Evolutionary conservation across 2,113 vertebrate species (phyloP), one percentile per base, ranked within the genome.

Genomic region (Xenopus laevis): DNA sequence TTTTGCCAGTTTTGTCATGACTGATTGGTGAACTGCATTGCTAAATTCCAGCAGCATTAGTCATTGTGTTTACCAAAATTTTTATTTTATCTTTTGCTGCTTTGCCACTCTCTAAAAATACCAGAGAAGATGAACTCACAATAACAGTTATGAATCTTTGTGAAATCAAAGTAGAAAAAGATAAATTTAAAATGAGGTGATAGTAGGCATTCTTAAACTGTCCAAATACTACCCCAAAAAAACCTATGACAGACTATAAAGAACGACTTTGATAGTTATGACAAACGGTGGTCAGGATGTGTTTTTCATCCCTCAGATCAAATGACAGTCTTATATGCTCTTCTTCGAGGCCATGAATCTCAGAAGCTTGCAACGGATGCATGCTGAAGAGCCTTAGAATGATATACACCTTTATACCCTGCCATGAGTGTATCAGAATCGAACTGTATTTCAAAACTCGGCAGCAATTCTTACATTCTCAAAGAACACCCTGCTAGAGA

Each of bases 171-270:
- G 27, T 30, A 68, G 65, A 52, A 52, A 47, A 75, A 12, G 21
- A 75, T 75, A 75, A 62, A 75, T 75, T 52, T n/a, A 30, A 17
- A 62, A 46, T 16, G n/a, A 18, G 57, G n/a, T 61, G 65, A 68
- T 75, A 68, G 66, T 67, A 30, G 44, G 33, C 72, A 68, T 74
- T 68, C 66, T 61, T 68, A 47, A 68, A 45, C 72, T 61, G 72
- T 74, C 72, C 62, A 47, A 62, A 53, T 8, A 53, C 64, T n/a
- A 67, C 65, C 72, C 72, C n/a, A 67, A 73, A 50, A 75, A 68
- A 75, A 75, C 57, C 20, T 21, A 75, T 75, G 30, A 75, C 68
- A 65, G 65, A 44, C 50, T 55, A 68, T 74, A 68, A 74, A 74
- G 65, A 74, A 47, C 47, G 65, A 61, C 65, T 67, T 60, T 74